Base-by-base conservation (phyloP, 2,113 vertebrate species). In the Sclerurus mexicanus region DNA sequence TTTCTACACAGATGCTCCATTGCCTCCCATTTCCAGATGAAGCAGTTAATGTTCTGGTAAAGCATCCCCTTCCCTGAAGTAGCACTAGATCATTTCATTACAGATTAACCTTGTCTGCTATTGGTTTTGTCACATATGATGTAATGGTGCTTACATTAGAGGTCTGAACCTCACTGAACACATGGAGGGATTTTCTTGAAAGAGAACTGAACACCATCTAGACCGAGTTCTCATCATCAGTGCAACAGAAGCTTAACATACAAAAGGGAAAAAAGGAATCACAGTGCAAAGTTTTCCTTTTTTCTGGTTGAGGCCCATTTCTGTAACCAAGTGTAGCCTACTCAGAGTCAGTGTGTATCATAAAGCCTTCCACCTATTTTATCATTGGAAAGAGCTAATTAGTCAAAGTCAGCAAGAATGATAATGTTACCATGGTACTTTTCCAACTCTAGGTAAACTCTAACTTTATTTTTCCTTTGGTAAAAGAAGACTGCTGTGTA, bases 281-380 rank as follows among this genome's bases (percentile, higher is more conserved):
- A 11, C 0, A 0, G 3, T 40, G 15, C 9, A 64, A 83, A 33
- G 18, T 56, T 46, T 7, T 31, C 44, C 39, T 78, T 9, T 33
- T 46, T 63, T 56, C 44, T 49, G 10, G 9, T 52, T 69, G 16
- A 89, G 7, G 10, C 50, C 77, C 4, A 21, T 80, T 63, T 87
- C 37, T 39, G 12, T 42, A 84, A 27, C 50, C 12, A 74, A 71
- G 7, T 16, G 27, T 33, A 67, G 25, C 21, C 20, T 81, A 18
- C 23, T 59, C 18, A 62, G 17, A 84, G 59, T 3, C 30, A 55
- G 9, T 30, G 15, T 28, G 12, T 66, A 33, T 33, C 42, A 53
- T 31, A 52, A 55, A 73, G 40, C 40, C 3, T 47, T 86, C 9
- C 13, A 14, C 46, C 28, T 37, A 13, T 21, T 89, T 89, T 40